Evolutionary conservation across 2,113 vertebrate species (phyloP), one percentile per base, ranked within the genome.

Genomic region (Scolopax mira): DNA sequence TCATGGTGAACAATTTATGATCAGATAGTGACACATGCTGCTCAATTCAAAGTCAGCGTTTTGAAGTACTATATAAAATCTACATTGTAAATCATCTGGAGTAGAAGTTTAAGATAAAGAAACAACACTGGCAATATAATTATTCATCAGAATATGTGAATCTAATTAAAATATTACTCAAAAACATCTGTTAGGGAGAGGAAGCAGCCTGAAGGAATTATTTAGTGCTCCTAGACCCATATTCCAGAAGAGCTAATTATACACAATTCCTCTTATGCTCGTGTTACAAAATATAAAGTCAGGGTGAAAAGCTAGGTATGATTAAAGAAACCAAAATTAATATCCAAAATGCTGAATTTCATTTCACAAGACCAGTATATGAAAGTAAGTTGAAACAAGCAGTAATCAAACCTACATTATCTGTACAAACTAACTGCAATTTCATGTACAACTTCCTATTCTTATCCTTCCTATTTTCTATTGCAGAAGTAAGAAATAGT

Each of bases 131-230:
- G 11, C 24, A 96, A 96, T 88, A 94, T 79, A 94, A 66, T 75
- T 83, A 79, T 84, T 41, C 57, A 96, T 35, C 71, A 94, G 65
- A 90, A 84, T 81, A 87, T n/a, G 69, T 64, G 86, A 81, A 64
- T 83, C 75, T 91, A 89, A 94, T 97, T 97, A 95, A 96, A 97
- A 93, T 94, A 94, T 77, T 93, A 83, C 62, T 94, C 46, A 58
- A 94, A 96, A 94, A 69, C 39, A 86, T 94, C 70, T 91, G 74
- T 74, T 90, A 82, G 93, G 74, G 90, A 97, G 74, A 96, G 49
- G 60, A 94, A 97, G 71, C 74, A 95, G 88, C 74, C 89, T 96
- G 64, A 35, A 97, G 89, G 83, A 97, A 86, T 79, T 94, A 73
- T 62, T 80, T 44, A 35, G 67, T 77, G 94, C 78, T 94, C 72